These are phyloP conservation scores for Dugesia japonica DNA, from an alignment of 2,888 invertebrate genomes.

Conservation along the genomic window DNA sequence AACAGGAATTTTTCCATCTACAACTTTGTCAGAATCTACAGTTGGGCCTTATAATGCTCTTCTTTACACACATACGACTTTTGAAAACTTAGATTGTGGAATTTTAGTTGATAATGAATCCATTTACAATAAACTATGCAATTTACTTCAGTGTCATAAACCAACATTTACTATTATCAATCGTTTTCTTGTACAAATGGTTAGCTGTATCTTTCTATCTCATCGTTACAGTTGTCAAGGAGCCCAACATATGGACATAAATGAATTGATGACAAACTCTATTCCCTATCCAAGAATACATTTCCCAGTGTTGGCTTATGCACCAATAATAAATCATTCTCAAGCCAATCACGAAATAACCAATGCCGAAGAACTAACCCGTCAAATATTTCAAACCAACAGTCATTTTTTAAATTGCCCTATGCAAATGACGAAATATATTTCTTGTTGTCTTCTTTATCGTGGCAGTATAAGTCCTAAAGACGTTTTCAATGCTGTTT, in stretches of 20 bases:
- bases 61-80: slow-evolving; percentile 28
- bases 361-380: not conserved
- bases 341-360: slow-evolving; percentile 15
- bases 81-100: slow-evolving; percentile 29
- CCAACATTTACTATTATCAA: slow-evolving; percentile 21
- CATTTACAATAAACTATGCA: slow-evolving; percentile 24
- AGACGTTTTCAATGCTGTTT: slow-evolving; percentile 30
- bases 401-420: slow-evolving; percentile 33
- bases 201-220: slow-evolving; percentile 23
- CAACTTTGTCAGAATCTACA: slow-evolving; percentile 25
- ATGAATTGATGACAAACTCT: slow-evolving; percentile 31
- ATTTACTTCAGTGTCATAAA: not conserved
- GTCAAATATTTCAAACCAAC: slow-evolving; percentile 1
- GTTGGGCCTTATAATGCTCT: slow-evolving; percentile 34
- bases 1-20: slow-evolving; percentile 29
- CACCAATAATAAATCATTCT: slow-evolving; percentile 13
- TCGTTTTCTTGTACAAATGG: slow-evolving; percentile 30
- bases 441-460: slow-evolving; percentile 32
- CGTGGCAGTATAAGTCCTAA: slow-evolving; percentile 29
- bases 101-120: slow-evolving; percentile 33
- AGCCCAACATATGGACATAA: slow-evolving; percentile 9
- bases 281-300: slow-evolving; percentile 32
- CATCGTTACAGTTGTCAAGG: slow-evolving; percentile 25
- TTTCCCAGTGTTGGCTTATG: slow-evolving; percentile 29
- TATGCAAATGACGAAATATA: slow-evolving; percentile 31